A percentile compares a stretch with the other conserved stretches of the same genome.
These are phyloP conservation scores for Camptogramma bilineatum DNA, from an alignment of 2,888 invertebrate genomes.

Conservation along the genomic window DNA sequence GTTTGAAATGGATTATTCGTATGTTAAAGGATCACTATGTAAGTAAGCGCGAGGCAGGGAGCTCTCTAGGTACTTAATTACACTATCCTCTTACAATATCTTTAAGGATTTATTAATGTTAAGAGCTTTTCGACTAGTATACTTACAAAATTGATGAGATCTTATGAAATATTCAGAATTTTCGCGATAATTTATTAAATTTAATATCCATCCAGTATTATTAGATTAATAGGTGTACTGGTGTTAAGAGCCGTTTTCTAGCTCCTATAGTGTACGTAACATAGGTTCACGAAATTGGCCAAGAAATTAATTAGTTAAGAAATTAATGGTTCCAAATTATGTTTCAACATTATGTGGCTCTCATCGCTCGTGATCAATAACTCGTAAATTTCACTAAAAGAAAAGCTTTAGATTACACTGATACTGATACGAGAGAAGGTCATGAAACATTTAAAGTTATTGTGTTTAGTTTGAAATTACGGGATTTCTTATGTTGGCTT, in stretches of 20 bases:
- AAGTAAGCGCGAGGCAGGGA: slow-evolving; percentile 55
- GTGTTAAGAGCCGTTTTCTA: slow-evolving; percentile 67
- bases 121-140: slow-evolving; percentile 83
- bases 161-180: slow-evolving; percentile 82
- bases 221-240: slow-evolving; percentile 80
- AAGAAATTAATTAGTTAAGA: slow-evolving; percentile 50
- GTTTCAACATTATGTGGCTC: slow-evolving; percentile 46
- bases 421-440: background rate
- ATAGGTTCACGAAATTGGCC: slow-evolving; percentile 69
- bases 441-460: background rate
- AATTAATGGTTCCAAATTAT: slow-evolving; percentile 20
- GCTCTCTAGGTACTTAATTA: slow-evolving; percentile 66
- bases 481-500: background rate
- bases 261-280: slow-evolving; percentile 71
- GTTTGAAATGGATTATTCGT: slow-evolving; percentile 58
- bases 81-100: slow-evolving; percentile 67
- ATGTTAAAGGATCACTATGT: slow-evolving; percentile 64
- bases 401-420: background rate
- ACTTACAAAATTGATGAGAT: slow-evolving; percentile 77
- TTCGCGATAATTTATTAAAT: slow-evolving; percentile 79
- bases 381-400: background rate
- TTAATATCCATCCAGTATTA: slow-evolving; percentile 84
- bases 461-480: background rate
- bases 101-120: slow-evolving; percentile 63
- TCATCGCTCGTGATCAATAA: slow-evolving; percentile 42